Percentiles rank a stretch among this genome's conserved stretches.
These are phyloP conservation scores for Sminthurinus aureus DNA, from an alignment of 2,888 invertebrate genomes.

Conservation along the genomic window DNA sequence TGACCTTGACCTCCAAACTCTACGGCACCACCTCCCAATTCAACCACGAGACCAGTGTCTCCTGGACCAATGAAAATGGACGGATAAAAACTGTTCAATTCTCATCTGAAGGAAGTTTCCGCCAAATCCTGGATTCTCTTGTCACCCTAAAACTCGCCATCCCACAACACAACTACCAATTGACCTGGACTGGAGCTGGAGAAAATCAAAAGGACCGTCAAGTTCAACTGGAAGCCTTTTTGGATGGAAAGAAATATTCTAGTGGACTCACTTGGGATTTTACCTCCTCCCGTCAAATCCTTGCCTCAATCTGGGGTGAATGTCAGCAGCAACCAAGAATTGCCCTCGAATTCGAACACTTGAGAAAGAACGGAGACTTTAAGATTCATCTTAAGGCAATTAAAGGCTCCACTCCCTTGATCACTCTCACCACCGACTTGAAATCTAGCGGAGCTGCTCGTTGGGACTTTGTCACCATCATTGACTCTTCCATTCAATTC, in stretches of 20 bases:
- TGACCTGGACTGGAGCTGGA: constrained; percentile 36
- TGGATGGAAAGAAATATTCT: constrained; percentile 18
- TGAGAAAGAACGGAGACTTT: not conserved
- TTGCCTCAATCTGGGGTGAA: constrained; percentile 11
- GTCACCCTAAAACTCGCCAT: constrained; percentile 38
- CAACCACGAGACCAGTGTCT: constrained; percentile 5
- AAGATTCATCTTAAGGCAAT: constrained; percentile 1
- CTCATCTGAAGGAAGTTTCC: constrained; percentile 18
- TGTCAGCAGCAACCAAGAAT: constrained; percentile 27
- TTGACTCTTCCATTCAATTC: constrained; percentile 23
- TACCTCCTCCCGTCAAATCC: constrained; percentile 2
- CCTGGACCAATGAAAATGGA: constrained; percentile 7
- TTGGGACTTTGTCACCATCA: constrained; percentile 30
- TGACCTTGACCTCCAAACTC: constrained; percentile 11
- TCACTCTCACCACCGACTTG: constrained; percentile 25
- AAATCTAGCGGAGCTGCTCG: not conserved
- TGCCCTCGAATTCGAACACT: constrained; percentile 27
- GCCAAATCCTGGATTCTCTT: constrained; percentile 31
- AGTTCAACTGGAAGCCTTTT: not conserved
- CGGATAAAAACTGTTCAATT: not conserved
- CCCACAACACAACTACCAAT: constrained; percentile 39
- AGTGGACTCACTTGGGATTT: constrained; percentile 23
- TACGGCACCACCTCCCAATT: not conserved
- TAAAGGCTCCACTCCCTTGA: constrained; percentile 19
- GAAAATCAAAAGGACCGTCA: constrained; percentile 30